These are phyloP conservation scores for Leucoraja erinaceus DNA, from an alignment of 2,113 vertebrate genomes.

Conservation along the genomic window DNA sequence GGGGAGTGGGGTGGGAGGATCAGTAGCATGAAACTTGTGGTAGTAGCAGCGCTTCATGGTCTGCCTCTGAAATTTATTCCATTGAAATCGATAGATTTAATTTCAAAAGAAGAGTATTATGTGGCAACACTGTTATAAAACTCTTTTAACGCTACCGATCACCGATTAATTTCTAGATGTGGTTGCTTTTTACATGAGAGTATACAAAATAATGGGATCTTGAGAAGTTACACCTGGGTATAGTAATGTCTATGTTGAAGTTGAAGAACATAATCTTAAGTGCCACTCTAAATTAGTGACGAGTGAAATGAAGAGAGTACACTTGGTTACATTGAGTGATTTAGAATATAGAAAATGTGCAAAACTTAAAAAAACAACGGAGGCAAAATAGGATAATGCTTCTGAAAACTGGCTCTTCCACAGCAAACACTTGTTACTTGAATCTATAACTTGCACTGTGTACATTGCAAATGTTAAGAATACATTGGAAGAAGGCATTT, in stretches of 20 bases:
- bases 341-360: background rate
- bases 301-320: background rate
- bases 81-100: no score
- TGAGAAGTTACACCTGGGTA: background rate
- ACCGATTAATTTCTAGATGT: no score
- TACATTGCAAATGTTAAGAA: background rate
- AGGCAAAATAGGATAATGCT: background rate
- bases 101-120: no score
- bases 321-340: background rate
- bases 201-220: background rate
- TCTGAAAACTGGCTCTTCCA: background rate
- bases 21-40: no score
- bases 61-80: no score
- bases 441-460: background rate
- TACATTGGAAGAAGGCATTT: background rate
- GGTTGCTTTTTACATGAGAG: background rate
- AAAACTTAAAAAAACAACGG: background rate
- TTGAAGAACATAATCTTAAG: background rate
- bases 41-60: no score
- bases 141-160: no score
- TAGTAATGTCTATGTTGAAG: background rate
- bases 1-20: no score
- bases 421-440: background rate
- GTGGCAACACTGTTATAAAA: no score
- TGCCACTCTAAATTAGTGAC: background rate